Conservation (phyloP, 2,797 vertebrate genomes). For the Coranthus polyacanthus region DNA sequence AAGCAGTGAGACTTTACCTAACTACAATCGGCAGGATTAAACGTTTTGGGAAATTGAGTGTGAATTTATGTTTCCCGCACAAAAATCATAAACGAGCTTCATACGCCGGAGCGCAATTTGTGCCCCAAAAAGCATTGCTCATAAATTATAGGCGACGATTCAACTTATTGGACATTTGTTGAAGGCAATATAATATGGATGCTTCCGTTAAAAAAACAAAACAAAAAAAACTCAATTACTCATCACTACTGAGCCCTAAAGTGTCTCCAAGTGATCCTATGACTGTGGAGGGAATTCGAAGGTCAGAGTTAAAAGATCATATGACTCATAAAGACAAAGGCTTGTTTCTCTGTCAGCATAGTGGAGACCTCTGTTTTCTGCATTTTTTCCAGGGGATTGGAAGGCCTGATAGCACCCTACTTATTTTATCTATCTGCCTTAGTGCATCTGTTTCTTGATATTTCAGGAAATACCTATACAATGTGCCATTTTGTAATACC, state of each 20-base stretch:
- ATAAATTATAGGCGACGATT: not conserved
- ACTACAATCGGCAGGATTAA: slow-evolving; percentile 19
- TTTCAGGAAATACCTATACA: not conserved
- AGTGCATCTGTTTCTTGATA: slow-evolving; percentile 1
- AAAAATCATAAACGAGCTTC: slow-evolving; percentile 1
- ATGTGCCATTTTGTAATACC: not conserved
- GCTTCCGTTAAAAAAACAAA: not conserved
- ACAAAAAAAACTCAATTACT: slow-evolving; percentile 11
- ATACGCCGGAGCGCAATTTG: no score
- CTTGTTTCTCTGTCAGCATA: slow-evolving; percentile 32
- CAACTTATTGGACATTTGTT: not conserved
- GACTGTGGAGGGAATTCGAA: slow-evolving; percentile 27
- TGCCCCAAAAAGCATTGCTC: not conserved
- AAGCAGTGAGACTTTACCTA: slow-evolving; percentile 16
- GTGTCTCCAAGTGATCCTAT: slow-evolving; percentile 29
- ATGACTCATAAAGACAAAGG: slow-evolving; percentile 44
- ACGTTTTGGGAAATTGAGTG: no score
- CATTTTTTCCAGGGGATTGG: not conserved
- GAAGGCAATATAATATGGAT: not conserved
- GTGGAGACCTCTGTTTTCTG: slow-evolving; percentile 25
- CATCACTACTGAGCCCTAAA: slow-evolving; percentile 4
- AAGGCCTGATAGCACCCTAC: not conserved
- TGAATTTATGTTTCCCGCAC: no score
- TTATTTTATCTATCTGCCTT: slow-evolving; percentile 2
- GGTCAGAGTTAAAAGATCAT: slow-evolving; percentile 34